Percentiles rank a stretch among this genome's conserved stretches.
Conservation (phyloP, 2,797 vertebrate species). For the Perodicticus potto region DNA sequence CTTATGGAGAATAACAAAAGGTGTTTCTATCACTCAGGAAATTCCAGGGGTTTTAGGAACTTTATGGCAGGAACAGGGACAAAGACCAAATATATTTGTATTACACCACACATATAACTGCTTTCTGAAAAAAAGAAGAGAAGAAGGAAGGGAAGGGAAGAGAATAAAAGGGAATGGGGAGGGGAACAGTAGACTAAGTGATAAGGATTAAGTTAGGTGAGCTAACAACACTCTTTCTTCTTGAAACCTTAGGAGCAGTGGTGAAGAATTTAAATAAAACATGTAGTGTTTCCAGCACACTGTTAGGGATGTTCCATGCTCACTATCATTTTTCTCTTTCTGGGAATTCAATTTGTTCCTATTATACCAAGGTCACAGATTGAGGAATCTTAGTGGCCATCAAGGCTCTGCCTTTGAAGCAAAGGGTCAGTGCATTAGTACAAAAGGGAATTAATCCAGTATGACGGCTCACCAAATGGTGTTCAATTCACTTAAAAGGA, state of each 20-base stretch:
- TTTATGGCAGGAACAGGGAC: not conserved
- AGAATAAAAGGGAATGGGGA: not conserved
- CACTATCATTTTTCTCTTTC: constrained; percentile 87
- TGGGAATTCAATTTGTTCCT: constrained; percentile 88
- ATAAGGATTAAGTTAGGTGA: constrained; percentile 68
- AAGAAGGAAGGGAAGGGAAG: not conserved
- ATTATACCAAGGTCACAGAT: constrained; percentile 87
- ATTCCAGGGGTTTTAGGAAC: not conserved
- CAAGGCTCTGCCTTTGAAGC: constrained; percentile 87
- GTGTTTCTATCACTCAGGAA: not conserved
- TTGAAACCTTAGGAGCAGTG: constrained; percentile 66
- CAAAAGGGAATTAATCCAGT: constrained; percentile 89
- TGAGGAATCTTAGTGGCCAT: constrained; percentile 85
- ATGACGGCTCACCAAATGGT: constrained; percentile 85
- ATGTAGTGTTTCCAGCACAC: constrained; percentile 78
- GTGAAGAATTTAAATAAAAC: constrained; percentile 84
- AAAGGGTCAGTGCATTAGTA: constrained; percentile 89
- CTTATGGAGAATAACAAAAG: not conserved
- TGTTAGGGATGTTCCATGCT: constrained; percentile 82
- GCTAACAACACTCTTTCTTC: constrained; percentile 75
- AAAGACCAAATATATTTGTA: not conserved
- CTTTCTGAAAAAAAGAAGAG: constrained; percentile 59
- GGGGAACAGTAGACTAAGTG: constrained; percentile 25
- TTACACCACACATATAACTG: constrained; percentile 48
- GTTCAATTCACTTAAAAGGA: constrained; percentile 89